Base-by-base conservation (phyloP, 2,113 vertebrate species). In the Phylloscopus whistleri region DNA sequence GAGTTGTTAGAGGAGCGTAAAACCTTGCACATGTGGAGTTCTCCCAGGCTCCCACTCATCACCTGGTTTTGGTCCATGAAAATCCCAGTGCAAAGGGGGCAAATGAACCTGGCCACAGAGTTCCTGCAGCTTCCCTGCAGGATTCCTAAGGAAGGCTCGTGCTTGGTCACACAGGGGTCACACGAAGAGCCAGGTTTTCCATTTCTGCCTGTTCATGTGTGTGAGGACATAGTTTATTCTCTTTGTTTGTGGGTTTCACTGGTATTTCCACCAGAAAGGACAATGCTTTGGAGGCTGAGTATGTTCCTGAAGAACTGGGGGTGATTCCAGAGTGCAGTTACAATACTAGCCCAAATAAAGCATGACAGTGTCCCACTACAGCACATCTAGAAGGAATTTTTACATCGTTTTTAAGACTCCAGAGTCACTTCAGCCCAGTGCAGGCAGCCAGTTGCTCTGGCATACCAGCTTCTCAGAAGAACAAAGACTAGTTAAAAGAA, bases 291-390 rank as follows among this genome's bases (percentile, higher is more conserved):
- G 17, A 85, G 67, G 26, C 22, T 91, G 88, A 37, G 41, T 55
- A 69, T 10, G 5, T 70, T 93, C 64, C 48, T 59, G 26, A 62
- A 63, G 21, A 83, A 91, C 81, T 84, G 73, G 69, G 52, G 94
- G 75, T 79, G 68, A 87, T 90, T 97, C 94, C 84, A 91, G 90
- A 95, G 91, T 16, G 43, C 17, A 69, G 39, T 95, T 84, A 82
- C 73, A 53, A 43, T 72, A 72, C 68, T 82, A 74, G 31, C n/a
- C 37, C 48, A 56, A 88, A 70, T 52, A 91, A 90, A 94, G 49
- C 35, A 13, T 60, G 73, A 66, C 72, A 60, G 58, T 81, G 68
- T 87, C 76, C 73, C 58, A 56, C 66, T 31, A 46, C 93, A 94
- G 75, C 78, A 87, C n/a, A 64, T 85, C 69, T 6, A 74, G 79